A percentile compares a stretch with the other conserved stretches of the same genome.
phyloP scores from a whole-genome alignment of 92 coral and sea anemone species.

The Porites lobata region DNA sequence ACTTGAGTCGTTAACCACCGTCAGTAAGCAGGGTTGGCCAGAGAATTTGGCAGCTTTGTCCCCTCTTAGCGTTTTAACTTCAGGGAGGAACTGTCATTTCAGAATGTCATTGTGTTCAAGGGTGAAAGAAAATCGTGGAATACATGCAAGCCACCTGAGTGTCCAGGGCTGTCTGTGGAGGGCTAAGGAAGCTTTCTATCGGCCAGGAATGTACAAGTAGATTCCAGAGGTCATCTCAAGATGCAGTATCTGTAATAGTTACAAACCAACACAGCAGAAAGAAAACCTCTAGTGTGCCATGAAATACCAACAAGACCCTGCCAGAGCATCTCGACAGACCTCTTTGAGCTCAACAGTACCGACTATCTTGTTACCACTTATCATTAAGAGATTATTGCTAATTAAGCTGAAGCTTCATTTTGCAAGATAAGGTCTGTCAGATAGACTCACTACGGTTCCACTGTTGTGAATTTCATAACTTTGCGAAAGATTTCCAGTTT shows the following conservation, averaged over 20 bases:
- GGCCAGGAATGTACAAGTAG: constrained; percentile 38
- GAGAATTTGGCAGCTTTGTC: constrained; percentile 29
- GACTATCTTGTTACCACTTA: no score
- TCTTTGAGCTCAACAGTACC: no score
- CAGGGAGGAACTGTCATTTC: constrained; percentile 5
- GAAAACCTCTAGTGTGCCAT: neutral
- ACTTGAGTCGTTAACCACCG: constrained; percentile 37
- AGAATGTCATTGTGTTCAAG: constrained; percentile 9
- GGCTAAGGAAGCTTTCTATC: no score
- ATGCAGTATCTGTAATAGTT: neutral
- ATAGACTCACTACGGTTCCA: constrained; percentile 40
- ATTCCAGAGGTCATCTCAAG: constrained; percentile 7
- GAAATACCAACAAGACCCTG: no score
- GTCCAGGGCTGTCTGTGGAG: no score
- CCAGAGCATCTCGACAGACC: no score
- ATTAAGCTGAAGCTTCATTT: no score
- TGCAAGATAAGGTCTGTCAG: neutral
- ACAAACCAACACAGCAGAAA: constrained; percentile 34
- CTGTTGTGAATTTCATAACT: constrained; percentile 12
- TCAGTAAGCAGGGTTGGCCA: constrained; percentile 55
- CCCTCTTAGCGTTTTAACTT: constrained; percentile 11
- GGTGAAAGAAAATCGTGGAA: neutral
- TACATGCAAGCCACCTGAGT: no score
- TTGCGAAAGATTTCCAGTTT: neutral
- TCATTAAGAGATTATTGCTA: no score